A percentile compares a stretch with the other conserved stretches of the same genome.
Evolutionary conservation across 2,113 vertebrate genomes (phyloP).

Genomic region (Tragelaphus buxtoni): DNA sequence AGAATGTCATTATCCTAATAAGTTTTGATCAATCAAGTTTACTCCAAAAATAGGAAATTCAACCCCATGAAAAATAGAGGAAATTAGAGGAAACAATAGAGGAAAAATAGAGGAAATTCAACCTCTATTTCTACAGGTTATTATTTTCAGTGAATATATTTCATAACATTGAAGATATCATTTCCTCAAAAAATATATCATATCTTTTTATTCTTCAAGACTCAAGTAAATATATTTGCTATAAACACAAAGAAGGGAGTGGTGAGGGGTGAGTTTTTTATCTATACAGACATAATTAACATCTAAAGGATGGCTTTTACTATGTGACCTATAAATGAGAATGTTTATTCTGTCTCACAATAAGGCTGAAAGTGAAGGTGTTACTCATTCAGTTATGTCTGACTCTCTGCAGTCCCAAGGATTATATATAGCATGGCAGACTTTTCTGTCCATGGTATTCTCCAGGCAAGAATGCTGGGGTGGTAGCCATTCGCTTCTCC

Average conservation of each 20-base stretch:
- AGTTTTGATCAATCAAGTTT: not conserved
- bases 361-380: not conserved
- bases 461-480: not conserved
- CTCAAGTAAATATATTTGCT: not conserved
- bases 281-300: not conserved
- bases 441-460: not conserved
- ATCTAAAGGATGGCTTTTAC: not conserved
- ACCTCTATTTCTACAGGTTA: rapidly evolving
- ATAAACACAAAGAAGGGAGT: not conserved
- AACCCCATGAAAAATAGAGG: not conserved
- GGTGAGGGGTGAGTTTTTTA: not conserved
- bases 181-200: not conserved
- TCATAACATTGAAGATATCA: not conserved
- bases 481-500: not conserved
- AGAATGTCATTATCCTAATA: not conserved
- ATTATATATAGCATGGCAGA: not conserved
- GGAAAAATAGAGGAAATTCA: not conserved
- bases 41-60: not conserved
- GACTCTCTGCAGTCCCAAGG: not conserved
- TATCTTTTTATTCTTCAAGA: not conserved
- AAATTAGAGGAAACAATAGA: too few species aligned
- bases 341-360: not conserved
- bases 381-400: not conserved
- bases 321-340: not conserved
- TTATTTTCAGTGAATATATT: not conserved